Evolutionary conservation across 2,113 vertebrate species (phyloP).

Genomic region (Piprites chloris): DNA sequence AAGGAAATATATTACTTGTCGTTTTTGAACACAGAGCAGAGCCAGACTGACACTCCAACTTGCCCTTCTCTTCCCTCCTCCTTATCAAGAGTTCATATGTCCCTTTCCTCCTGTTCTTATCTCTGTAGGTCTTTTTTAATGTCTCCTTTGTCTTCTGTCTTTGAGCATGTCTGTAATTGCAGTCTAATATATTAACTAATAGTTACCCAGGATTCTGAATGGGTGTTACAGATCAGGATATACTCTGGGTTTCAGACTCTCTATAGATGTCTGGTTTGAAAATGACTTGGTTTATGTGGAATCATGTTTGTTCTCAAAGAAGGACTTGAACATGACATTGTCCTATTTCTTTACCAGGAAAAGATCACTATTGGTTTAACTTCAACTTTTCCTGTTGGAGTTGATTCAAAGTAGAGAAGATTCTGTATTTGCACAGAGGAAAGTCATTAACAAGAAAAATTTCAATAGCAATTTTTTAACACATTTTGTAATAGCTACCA

Average conservation of each 20-base stretch:
- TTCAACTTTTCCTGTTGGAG: neutral
- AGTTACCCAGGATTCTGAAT: neutral
- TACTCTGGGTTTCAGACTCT: neutral
- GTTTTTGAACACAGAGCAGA: neutral
- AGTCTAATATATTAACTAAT: neutral
- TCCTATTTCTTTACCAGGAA: neutral
- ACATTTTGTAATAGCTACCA: neutral
- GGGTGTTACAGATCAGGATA: neutral
- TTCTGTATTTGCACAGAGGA: neutral
- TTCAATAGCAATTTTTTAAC: neutral
- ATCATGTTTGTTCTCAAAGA: neutral
- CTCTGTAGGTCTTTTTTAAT: neutral
- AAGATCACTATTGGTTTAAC: neutral
- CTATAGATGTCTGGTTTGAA: neutral
- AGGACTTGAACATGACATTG: neutral
- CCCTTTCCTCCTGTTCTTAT: neutral
- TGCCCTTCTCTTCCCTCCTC: neutral
- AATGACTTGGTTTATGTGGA: neutral
- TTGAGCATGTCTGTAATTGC: neutral
- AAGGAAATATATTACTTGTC: neutral
- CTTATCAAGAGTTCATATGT: neutral
- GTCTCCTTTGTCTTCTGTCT: neutral
- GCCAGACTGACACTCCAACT: neutral
- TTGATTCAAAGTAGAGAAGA: neutral
- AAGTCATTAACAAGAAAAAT: neutral